A percentile compares a stretch with the other conserved stretches of the same genome.
These are phyloP conservation scores for Drosophila suzukii DNA, from an alignment of 1,140 invertebrate species.

Conservation along the genomic window DNA sequence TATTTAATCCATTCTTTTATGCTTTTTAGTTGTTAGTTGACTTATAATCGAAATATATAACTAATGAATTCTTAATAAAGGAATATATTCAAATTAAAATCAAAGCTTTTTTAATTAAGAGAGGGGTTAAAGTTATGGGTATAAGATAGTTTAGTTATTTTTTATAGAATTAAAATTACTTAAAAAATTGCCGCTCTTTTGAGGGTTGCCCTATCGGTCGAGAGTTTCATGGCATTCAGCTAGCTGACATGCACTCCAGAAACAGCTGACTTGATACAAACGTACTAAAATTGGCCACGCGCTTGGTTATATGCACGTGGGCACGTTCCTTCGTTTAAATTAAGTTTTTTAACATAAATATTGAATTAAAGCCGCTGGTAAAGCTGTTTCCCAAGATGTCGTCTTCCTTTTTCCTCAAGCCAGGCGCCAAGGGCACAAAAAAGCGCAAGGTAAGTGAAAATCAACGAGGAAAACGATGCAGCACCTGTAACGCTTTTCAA, in stretches of 20 bases:
- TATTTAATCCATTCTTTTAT: constrained; percentile 11
- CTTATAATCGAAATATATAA: constrained; percentile 7
- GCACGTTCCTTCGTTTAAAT: constrained; percentile 41
- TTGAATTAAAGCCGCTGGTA: constrained; percentile 25
- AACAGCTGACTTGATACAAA: constrained; percentile 31
- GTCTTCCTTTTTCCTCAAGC: constrained; percentile 88
- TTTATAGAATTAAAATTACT: neutral
- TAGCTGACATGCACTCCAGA: too few relatives aligned
- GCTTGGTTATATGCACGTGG: constrained; percentile 65
- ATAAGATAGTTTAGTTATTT: neutral
- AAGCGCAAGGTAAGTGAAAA: constrained; percentile 85
- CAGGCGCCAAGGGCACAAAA: constrained; percentile 85
- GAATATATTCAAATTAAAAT: neutral
- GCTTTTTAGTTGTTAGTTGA: constrained; percentile 21
- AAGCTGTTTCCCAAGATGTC: constrained; percentile 53
- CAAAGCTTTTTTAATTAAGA: neutral
- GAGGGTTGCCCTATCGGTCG: neutral
- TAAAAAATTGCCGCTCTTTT: constrained; percentile 1
- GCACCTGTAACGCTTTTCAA: constrained; percentile 43
- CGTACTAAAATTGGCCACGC: constrained; percentile 37
- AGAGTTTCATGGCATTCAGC: neutral
- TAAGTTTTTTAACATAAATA: constrained; percentile 32
- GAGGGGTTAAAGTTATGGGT: neutral
- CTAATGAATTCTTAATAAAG: constrained; percentile 9
- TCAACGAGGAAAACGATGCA: neutral